phyloP scores from a whole-genome alignment of 2,113 vertebrate species.

The Tupaia tana region DNA sequence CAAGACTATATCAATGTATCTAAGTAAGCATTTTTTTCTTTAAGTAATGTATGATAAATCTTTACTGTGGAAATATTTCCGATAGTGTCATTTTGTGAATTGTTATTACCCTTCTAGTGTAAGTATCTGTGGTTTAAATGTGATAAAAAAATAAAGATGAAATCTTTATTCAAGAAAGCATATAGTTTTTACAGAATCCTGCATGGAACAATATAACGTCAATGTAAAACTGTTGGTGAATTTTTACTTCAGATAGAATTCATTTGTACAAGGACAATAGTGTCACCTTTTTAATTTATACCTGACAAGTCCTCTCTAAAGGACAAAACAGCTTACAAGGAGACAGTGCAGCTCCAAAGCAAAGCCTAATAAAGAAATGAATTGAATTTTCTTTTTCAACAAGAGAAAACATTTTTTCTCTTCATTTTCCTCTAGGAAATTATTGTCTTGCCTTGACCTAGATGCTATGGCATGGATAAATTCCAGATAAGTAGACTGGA shows the following conservation, averaged over 20 bases:
- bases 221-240: neutral
- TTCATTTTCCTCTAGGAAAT: neutral
- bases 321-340: neutral
- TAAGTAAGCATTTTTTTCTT: neutral
- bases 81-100: neutral
- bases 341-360: neutral
- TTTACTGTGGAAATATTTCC: neutral
- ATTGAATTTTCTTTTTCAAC: neutral
- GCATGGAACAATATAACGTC: neutral
- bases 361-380: neutral
- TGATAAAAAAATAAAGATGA: neutral
- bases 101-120: neutral
- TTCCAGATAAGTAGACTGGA: neutral
- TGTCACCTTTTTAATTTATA: neutral
- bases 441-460: neutral
- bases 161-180: neutral
- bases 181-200: slow-evolving; percentile 8
- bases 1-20: neutral
- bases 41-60: neutral
- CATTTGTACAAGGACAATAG: neutral
- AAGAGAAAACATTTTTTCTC: neutral
- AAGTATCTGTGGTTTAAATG: neutral
- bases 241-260: neutral
- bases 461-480: neutral
- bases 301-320: neutral